Evolutionary conservation across 2,113 vertebrate species (phyloP), one percentile per base, ranked within the genome.

Genomic region (Calyptommatus sinebrachiatus): DNA sequence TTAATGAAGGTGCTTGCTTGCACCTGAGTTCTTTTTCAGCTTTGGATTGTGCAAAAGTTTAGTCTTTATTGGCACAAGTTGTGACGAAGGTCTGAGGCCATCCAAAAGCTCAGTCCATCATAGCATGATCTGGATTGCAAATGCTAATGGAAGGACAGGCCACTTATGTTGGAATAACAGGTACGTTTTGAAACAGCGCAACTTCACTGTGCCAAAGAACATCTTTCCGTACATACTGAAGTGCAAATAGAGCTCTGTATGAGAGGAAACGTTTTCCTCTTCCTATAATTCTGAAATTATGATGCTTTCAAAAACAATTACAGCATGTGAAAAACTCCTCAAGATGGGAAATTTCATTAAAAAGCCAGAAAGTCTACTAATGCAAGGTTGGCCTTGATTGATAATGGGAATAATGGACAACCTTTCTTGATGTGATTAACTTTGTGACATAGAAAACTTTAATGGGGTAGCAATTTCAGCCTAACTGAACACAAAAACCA

Each of bases 391-490:
- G 85, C 89, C 93, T 76, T 89, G 84, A 91, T 83, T 82, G 84
- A 85, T 87, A 94, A 93, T 89, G 88, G 90, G 86, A 83, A 88
- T 86, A 93, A 91, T 85, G 75, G 73, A 91, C 87, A 90, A 65
- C 90, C 91, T 93, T 85, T 82, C 86, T 90, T 89, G 88, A 90
- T 80, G 92, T 90, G 84, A 93, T 94, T 93, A 93, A 91, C 85
- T 92, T 90, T 92, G 83, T 91, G 88, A 91, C 88, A 87, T 90
- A 88, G 85, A 93, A 41, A 93, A 91, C 88, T 90, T 82, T 62
- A 91, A 88, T 89, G 80, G 84, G 35, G 75, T 86, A 85, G 88
- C 85, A 22, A 89, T 90, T 92, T 81, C 79, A 91, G 87, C 85
- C 90, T 67, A 0, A 69, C 28, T 79, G 86, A 91, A 91, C 79